phyloP scores from a whole-genome alignment of 2,113 vertebrate genomes.

The Deroptyus accipitrinus region DNA sequence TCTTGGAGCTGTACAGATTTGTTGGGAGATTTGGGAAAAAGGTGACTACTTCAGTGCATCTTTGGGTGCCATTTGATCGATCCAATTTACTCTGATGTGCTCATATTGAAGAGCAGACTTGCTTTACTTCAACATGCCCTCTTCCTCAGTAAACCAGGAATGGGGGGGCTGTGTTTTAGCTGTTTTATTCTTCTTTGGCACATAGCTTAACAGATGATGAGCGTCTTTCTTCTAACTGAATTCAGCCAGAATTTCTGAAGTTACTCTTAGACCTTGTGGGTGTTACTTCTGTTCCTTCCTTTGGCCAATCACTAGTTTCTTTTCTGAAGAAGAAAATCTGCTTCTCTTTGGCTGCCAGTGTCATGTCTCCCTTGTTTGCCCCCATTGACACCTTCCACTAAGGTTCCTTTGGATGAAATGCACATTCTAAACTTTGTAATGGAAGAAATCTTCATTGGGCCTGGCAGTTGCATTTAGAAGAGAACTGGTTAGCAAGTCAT shows the following conservation, averaged over 20 bases:
- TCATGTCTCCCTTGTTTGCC: not conserved
- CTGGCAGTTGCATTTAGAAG: not conserved
- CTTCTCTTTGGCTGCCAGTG: not conserved
- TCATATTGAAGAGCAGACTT: not conserved
- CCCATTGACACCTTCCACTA: not conserved
- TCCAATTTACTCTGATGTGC: not conserved
- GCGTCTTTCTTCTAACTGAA: not conserved
- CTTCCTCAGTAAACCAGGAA: not conserved
- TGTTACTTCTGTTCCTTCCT: not conserved
- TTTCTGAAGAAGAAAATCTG: not conserved
- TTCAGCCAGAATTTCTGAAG: not conserved
- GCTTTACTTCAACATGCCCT: not conserved
- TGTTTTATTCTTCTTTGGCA: not conserved
- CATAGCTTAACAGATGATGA: not conserved
- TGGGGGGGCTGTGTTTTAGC: not conserved
- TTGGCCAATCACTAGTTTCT: not conserved
- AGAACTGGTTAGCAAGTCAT: not conserved
- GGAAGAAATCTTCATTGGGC: not conserved
- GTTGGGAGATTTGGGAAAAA: not conserved
- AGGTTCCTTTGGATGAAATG: not conserved
- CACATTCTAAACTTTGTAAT: not conserved
- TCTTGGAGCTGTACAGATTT: not conserved
- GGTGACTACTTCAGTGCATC: not conserved
- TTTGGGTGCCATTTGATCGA: not conserved
- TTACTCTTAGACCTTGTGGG: not conserved